Conservation (phyloP, 1,140 invertebrate species). For the Aphidius ervi region DNA sequence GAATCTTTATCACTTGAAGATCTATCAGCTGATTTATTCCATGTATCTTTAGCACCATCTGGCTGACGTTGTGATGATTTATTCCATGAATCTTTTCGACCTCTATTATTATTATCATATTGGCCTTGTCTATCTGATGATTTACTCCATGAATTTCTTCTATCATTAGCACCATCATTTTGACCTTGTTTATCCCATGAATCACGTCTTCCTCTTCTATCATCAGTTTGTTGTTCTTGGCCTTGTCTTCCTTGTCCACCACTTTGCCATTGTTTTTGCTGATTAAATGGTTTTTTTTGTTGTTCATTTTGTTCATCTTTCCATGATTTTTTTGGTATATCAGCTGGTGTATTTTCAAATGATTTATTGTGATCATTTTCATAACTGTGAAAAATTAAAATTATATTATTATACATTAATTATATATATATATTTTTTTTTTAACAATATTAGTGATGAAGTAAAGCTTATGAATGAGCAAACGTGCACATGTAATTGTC, state of each 20-base stretch:
- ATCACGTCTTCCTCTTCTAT: background rate
- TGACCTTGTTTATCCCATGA: too few species aligned
- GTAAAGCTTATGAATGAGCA: too few species aligned
- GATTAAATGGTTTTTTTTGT: slow-evolving; percentile 28
- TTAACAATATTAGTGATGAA: too few species aligned
- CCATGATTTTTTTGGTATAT: slow-evolving; percentile 4
- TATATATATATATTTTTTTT: too few species aligned
- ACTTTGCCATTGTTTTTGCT: slow-evolving; percentile 28
- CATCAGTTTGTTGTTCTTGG: slow-evolving; percentile 13
- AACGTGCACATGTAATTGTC: background rate
- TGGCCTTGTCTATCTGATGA: too few species aligned
- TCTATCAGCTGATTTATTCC: slow-evolving; percentile 26
- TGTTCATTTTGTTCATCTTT: slow-evolving; percentile 38
- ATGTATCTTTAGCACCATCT: too few species aligned
- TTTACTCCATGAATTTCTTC: too few species aligned
- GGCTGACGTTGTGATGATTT: background rate
- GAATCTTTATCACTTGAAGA: slow-evolving; percentile 39
- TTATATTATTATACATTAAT: too few species aligned
- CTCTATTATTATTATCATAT: slow-evolving; percentile 12
- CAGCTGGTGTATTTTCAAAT: background rate
- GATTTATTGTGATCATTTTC: slow-evolving; percentile 24
- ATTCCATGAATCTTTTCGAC: slow-evolving; percentile 16
- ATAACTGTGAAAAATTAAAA: slow-evolving; percentile 23
- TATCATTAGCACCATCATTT: too few species aligned
- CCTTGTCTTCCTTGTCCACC: slow-evolving; percentile 13